Evolutionary conservation across 2,113 vertebrate species (phyloP), one percentile per base, ranked within the genome.

Genomic region (Aldabrachelys gigantea): DNA sequence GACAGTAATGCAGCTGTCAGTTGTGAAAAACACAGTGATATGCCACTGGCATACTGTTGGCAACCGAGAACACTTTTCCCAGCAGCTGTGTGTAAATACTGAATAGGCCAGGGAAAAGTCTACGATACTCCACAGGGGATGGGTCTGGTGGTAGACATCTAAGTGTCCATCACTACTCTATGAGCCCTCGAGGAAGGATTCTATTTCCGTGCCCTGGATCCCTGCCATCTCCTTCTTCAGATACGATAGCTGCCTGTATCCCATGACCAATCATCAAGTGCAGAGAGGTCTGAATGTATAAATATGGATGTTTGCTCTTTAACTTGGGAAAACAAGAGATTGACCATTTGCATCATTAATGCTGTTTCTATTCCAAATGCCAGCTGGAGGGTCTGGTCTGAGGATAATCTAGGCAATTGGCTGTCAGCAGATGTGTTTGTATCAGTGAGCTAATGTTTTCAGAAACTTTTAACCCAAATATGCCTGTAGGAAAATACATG

Each of bases 101-200:
- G 24, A 82, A 38, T 2, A 76, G 21, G 54, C 22, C 19, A 87
- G 91, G 87, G 85, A 3, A 16, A 27, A 92, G 44, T 35, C 3
- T 2, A 19, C 10, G 3, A 14, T 38, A 21, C 2, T 57, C 31
- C 13, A 47, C 6, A 80, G 6, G 2, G 0, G 29, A 10, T 7
- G 3, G 2, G 6, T 27, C 52, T 84, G 2, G 6, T 17, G 13
- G 12, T 78, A 82, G 27, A 76, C 69, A 59, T 84, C 76, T 72
- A 38, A n/a, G 5, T 56, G 3, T 10, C 0, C 0, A 38, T 11
- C 11, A 24, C 19, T 59, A 10, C 47, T 5, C 13, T 78, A 21
- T 72, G 24, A 41, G 25, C 44, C 31, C 78, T 8, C 11, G 38
- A 17, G 25, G 53, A 85, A 2, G 1, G 3, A n/a, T 90, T 90